Evolutionary conservation across 2,888 invertebrate species (phyloP).

Genomic region (Leptinotarsa rubiginosa): DNA sequence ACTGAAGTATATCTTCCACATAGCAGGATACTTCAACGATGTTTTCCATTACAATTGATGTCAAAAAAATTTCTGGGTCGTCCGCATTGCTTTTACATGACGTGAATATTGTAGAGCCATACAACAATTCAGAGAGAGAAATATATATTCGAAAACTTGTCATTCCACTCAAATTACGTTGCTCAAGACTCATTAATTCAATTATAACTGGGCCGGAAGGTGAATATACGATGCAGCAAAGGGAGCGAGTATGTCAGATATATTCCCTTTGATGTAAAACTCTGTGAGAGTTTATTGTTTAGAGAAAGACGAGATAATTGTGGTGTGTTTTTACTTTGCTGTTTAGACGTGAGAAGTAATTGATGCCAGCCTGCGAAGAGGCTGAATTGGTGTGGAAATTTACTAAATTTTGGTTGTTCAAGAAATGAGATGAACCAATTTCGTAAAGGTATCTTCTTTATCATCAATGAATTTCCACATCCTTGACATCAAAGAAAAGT

Average conservation of each 20-base stretch:
- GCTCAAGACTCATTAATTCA: not conserved
- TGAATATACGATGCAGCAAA: constrained; percentile 4
- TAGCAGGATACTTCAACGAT: too few relatives aligned
- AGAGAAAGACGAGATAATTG: not conserved
- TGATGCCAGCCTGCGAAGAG: not conserved
- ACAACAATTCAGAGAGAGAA: not conserved
- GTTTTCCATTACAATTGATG: too few relatives aligned
- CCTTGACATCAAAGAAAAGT: too few relatives aligned
- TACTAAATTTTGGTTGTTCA: not conserved
- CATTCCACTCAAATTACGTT: not conserved
- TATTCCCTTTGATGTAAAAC: not conserved
- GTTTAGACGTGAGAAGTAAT: not conserved
- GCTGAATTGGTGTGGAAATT: not conserved
- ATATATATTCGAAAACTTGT: not conserved
- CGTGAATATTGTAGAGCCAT: not conserved
- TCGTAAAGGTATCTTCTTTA: too few relatives aligned
- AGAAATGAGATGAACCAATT: too few relatives aligned
- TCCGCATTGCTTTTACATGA: not conserved
- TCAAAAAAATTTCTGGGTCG: too few relatives aligned
- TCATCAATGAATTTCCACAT: too few relatives aligned
- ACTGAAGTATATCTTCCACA: too few relatives aligned
- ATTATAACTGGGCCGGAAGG: not conserved
- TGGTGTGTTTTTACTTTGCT: constrained; percentile 1
- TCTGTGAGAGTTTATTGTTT: not conserved
- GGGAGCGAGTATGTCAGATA: not conserved